Evolutionary conservation across 2,797 vertebrate species (phyloP).

Genomic region (Lateolabrax maculatus): DNA sequence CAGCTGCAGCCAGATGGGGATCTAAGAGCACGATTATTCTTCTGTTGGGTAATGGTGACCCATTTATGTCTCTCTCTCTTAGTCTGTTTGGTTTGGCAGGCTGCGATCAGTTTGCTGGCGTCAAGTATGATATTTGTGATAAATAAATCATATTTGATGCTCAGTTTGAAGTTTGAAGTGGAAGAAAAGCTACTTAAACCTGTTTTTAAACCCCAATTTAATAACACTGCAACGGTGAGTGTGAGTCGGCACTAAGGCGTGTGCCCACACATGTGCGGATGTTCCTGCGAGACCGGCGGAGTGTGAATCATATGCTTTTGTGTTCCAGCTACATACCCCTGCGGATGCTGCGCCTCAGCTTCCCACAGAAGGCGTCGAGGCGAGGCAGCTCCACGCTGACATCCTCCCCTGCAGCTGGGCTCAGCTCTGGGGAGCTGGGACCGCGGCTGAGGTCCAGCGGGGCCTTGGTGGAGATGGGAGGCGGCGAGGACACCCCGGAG

Average conservation of each 20-base stretch:
- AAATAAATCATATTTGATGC: slow-evolving; percentile 21
- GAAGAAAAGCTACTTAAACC: not conserved
- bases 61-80: slow-evolving; percentile 33
- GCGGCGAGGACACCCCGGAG: slow-evolving; percentile 83
- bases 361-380: slow-evolving; percentile 91
- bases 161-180: not conserved
- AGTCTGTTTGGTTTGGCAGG: slow-evolving; percentile 28
- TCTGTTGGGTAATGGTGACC: slow-evolving; percentile 53
- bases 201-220: not conserved
- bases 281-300: slow-evolving; percentile 1
- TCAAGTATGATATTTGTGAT: not conserved
- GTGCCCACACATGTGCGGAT: slow-evolving; percentile 33
- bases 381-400: slow-evolving; percentile 87
- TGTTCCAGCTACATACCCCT: slow-evolving; percentile 82
- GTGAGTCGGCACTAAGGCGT: not conserved
- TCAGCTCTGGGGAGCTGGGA: slow-evolving; percentile 89
- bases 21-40: slow-evolving; percentile 44
- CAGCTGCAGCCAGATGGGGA: slow-evolving; percentile 51
- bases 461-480: slow-evolving; percentile 84
- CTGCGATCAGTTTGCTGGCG: not conserved
- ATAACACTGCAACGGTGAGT: not conserved
- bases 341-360: slow-evolving; percentile 91
- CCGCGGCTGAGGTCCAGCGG: slow-evolving; percentile 89
- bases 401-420: slow-evolving; percentile 85
- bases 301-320: slow-evolving; percentile 35